phyloP scores from a whole-genome alignment of 2,888 invertebrate species.

The Pogonocherus hispidulus region DNA sequence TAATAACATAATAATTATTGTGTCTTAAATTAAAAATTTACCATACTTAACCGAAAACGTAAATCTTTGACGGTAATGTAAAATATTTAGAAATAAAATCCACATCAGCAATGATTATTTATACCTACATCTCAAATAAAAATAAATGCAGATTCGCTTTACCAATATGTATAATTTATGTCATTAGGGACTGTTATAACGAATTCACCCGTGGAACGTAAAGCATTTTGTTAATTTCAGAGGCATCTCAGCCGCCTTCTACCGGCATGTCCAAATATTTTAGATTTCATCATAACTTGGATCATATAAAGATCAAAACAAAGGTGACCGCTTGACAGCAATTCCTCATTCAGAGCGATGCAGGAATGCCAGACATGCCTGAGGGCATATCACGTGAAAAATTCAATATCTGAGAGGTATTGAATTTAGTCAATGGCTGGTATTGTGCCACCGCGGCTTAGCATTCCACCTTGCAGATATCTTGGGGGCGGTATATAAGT shows the following conservation, averaged over 20 bases:
- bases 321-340: slow-evolving; percentile 64
- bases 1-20: too few relatives aligned
- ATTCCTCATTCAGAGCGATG: slow-evolving; percentile 64
- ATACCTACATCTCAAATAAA: too few relatives aligned
- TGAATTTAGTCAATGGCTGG: slow-evolving; percentile 63
- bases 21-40: too few relatives aligned
- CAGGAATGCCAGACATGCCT: slow-evolving; percentile 61
- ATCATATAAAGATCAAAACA: slow-evolving; percentile 57
- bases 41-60: too few relatives aligned
- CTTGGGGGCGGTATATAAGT: slow-evolving; percentile 38
- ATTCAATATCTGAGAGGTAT: slow-evolving; percentile 66
- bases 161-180: too few relatives aligned
- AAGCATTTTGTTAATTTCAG: slow-evolving; percentile 13
- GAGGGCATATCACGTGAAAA: slow-evolving; percentile 65
- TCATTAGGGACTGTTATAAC: too few relatives aligned
- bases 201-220: neutral
- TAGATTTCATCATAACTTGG: slow-evolving; percentile 42
- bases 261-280: slow-evolving; percentile 45
- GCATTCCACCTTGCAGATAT: slow-evolving; percentile 50
- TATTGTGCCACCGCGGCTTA: slow-evolving; percentile 59
- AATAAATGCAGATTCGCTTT: too few relatives aligned
- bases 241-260: neutral
- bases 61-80: too few relatives aligned
- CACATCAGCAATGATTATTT: too few relatives aligned
- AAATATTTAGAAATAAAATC: too few relatives aligned